Percentiles rank a stretch among this genome's conserved stretches.
These are phyloP conservation scores for Pterostichus madidus DNA, from an alignment of 2,888 invertebrate genomes.

Conservation along the genomic window DNA sequence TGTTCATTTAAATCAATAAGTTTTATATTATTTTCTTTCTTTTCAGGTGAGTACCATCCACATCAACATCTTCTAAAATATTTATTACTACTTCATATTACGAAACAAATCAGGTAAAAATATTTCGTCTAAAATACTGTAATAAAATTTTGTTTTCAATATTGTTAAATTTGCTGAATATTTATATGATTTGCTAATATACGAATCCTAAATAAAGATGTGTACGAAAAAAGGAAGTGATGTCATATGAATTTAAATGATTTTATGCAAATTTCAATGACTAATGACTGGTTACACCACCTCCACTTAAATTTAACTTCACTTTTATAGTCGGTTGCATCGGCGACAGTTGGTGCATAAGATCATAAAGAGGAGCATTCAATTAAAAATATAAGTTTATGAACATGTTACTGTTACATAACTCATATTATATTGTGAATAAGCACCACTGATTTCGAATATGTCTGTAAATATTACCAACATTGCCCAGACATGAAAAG, in stretches of 20 bases:
- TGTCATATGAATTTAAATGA: constrained; percentile 39
- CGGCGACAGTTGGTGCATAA: not conserved
- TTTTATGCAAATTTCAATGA: constrained; percentile 25
- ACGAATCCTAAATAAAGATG: constrained; percentile 11
- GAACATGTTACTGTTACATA: not conserved
- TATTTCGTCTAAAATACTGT: too few species aligned
- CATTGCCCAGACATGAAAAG: too few species aligned
- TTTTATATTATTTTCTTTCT: constrained; percentile 14
- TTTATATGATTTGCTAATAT: not conserved
- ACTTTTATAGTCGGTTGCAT: constrained; percentile 18
- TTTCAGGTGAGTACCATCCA: constrained; percentile 24
- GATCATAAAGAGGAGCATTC: not conserved
- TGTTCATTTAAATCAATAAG: too few species aligned
- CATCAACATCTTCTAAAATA: not conserved
- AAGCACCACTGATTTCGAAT: not conserved
- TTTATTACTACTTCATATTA: not conserved
- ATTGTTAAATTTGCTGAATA: too few species aligned
- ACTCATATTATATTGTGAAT: not conserved
- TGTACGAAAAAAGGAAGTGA: constrained; percentile 33
- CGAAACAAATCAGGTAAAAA: too few species aligned
- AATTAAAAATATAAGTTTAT: not conserved
- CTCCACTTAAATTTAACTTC: constrained; percentile 22
- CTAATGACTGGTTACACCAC: constrained; percentile 44
- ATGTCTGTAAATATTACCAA: not conserved
- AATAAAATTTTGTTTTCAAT: too few species aligned